Conservation (phyloP, 2,888 invertebrate genomes). For the Aleiodes alternator region DNA sequence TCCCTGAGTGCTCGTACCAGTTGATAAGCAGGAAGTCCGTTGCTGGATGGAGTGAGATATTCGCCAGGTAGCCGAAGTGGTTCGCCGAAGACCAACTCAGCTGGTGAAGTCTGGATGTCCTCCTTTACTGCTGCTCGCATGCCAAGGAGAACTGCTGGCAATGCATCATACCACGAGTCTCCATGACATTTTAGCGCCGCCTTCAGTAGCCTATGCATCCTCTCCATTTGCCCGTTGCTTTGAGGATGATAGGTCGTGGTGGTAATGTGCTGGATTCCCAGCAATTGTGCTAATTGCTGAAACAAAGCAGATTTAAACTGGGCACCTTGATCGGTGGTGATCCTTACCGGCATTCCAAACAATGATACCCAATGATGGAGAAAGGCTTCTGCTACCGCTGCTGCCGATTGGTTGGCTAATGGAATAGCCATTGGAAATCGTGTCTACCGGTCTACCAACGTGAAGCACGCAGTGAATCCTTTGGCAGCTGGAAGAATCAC, state of each 20-base stretch:
- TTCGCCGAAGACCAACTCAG: slow-evolving; percentile 60
- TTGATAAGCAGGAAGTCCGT: not conserved
- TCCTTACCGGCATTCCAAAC: not conserved
- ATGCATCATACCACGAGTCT: slow-evolving; percentile 54
- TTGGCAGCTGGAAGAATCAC: slow-evolving; percentile 3
- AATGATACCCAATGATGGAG: slow-evolving; percentile 22
- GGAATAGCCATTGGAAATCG: slow-evolving; percentile 60
- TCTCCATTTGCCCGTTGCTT: slow-evolving; percentile 54
- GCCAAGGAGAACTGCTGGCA: slow-evolving; percentile 59
- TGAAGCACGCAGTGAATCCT: slow-evolving; percentile 67
- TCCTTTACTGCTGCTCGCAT: slow-evolving; percentile 59
- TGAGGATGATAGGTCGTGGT: slow-evolving; percentile 45
- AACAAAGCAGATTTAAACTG: slow-evolving; percentile 39
- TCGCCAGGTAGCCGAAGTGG: slow-evolving; percentile 59
- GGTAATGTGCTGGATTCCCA: slow-evolving; percentile 47
- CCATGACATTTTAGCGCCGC: slow-evolving; percentile 56
- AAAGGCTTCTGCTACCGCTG: slow-evolving; percentile 41
- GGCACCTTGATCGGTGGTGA: slow-evolving; percentile 37
- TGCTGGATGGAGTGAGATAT: slow-evolving; percentile 51
- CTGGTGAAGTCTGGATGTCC: slow-evolving; percentile 59
- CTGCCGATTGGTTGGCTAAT: slow-evolving; percentile 48
- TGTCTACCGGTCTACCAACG: slow-evolving; percentile 63
- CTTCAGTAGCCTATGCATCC: slow-evolving; percentile 51
- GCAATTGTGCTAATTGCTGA: not conserved
- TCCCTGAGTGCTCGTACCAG: not conserved